Base-by-base conservation (phyloP, 2,113 vertebrate species). In the Tympanuchus pallidicinctus region DNA sequence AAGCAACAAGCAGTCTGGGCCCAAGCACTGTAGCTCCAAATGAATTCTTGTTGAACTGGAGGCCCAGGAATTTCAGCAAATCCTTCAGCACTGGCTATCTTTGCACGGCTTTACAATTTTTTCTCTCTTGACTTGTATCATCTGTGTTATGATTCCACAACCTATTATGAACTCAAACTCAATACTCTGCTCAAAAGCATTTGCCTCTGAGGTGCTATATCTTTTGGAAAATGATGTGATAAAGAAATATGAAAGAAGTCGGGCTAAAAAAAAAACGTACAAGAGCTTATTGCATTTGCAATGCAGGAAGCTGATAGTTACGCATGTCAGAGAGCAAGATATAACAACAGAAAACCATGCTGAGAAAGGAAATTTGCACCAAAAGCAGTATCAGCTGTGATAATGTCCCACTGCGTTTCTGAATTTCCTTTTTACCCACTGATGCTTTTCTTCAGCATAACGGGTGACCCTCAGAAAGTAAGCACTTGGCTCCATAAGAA, bases 1-100 rank as follows among this genome's bases (percentile, higher is more conserved):
- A 64, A 73, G 38, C 32, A 70, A 50, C 6, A 82, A 82, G 40
- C 13, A 85, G 50, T 48, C 36, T 36, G 3, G 19, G 38, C 30
- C 80, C 12, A 80, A 38, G 19, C 45, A 82, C 11, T 50, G 8
- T 19, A 65, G 27, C 8, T 19, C 42, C 32, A 83, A 57, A 70
- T 28, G 72, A 45, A 24, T 21, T 28, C 8, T 20, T 67, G 11
- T 13, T 65, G 34, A 86, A 75, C 9, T 22, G 18, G 57, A 84
- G 20, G 20, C 27, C 28, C 25, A 60, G 59, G 22, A 83, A 75
- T 27, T 34, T 11, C 59, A 82, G 20, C 7, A 72, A 78, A 57
- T 12, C 43, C 4, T 42, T 50, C 0, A 0, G 28, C 19, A 28
- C 20, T 10, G 15, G 13, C 4, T 69, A 5, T 86, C 50, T 42